Evolutionary conservation across 2,113 vertebrate genomes (phyloP), one percentile per base, ranked within the genome.

Genomic region (Myrmecophaga tridactyla): DNA sequence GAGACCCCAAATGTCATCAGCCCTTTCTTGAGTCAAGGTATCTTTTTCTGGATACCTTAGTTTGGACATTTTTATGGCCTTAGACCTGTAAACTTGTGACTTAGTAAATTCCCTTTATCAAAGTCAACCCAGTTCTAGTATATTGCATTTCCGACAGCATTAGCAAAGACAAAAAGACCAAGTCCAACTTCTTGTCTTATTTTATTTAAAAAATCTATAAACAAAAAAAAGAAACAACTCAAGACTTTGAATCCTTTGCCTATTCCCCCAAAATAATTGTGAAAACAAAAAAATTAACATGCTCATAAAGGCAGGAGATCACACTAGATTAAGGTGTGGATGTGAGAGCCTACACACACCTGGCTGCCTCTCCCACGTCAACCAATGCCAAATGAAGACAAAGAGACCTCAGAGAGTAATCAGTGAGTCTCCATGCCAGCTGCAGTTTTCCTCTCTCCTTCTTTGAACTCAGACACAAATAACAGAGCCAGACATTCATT

Each of bases 381-480:
- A 51, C 14, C 48, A 13, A 51, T 51, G 65, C 46, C 31, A 12
- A 15, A 51, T 31, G 53, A 36, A 17, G 62, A 70, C 36, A 36
- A 60, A 18, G 36, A 1, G 14, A 39, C n/a, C 31, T 36, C 7
- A 62, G 31, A 81, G 48, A 41, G 15, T 20, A 15, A 56, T n/a
- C 2, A 12, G 1, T 17, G 72, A 21, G 53, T 31, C 13, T 23
- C 14, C 0, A 14, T 7, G 21, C 36, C 7, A 10, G 21, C 25
- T 2, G 1, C 1, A 0, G 1, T 4, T 56, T 56, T 20, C 53
- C 43, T 17, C 83, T 6, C 48, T 27, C 31, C 29, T 27, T 23
- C n/a, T 51, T 56, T 18, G 36, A 21, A 53, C 46, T 27, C 46
- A 36, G 82, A 48, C 18, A 43, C 34, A 76, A 39, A 8, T 17